phyloP scores from a whole-genome alignment of 2,888 invertebrate genomes.

The Pasiphila rectangulata region DNA sequence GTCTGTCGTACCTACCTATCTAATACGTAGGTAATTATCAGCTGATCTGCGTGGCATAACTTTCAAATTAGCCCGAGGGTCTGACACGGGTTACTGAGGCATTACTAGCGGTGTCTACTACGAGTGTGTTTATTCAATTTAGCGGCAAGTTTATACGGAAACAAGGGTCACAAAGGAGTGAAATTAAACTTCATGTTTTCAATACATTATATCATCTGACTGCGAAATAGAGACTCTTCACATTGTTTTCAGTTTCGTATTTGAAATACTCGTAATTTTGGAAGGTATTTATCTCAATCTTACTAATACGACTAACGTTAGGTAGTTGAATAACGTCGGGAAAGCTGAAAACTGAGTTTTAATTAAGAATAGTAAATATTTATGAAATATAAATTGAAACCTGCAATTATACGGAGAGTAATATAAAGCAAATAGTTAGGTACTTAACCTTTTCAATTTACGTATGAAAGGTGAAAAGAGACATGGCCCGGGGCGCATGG shows the following conservation, averaged over 20 bases:
- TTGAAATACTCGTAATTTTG: no score
- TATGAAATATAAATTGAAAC: conserved; percentile 24
- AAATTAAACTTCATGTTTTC: background rate
- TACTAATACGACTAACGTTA: no score
- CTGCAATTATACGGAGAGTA: conserved; percentile 33
- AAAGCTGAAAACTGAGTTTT: no score
- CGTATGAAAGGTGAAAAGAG: conserved; percentile 65
- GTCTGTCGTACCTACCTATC: conserved; percentile 11
- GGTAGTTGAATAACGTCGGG: no score
- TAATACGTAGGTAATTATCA: conserved; percentile 26
- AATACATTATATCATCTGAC: no score
- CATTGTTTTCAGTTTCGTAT: no score
- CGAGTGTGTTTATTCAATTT: conserved; percentile 21
- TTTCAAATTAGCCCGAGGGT: conserved; percentile 24
- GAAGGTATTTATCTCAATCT: no score
- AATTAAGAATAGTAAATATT: no score
- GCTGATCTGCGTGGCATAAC: conserved; percentile 23
- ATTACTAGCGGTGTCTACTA: conserved; percentile 15
- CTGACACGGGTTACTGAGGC: conserved; percentile 21
- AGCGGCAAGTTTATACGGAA: conserved; percentile 16
- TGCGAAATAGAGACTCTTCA: no score
- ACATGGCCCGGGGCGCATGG: conserved; percentile 66
- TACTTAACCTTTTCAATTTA: conserved; percentile 66
- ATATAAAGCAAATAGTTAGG: conserved; percentile 51
- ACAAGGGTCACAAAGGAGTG: conserved; percentile 1